Conservation (phyloP, 1,140 invertebrate species). For the Pentalonia nigronervosa region DNA sequence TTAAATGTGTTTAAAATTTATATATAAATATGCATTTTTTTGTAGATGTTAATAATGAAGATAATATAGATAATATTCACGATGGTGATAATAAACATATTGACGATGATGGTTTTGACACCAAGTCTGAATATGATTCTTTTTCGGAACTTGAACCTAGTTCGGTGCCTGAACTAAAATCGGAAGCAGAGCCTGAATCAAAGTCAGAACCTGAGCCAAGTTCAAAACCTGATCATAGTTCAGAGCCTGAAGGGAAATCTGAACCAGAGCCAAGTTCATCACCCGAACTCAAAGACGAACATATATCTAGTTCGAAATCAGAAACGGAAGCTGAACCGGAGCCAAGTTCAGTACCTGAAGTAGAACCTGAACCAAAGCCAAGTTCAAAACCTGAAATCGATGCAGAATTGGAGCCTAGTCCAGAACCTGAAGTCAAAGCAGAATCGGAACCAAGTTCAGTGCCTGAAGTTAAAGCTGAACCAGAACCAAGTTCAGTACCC, state of each 20-base stretch:
- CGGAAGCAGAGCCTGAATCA: constrained; percentile 60
- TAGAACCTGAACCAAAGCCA: constrained; percentile 60
- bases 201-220: constrained; percentile 32
- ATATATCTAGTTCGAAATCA: constrained; percentile 62
- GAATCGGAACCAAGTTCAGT: constrained; percentile 59
- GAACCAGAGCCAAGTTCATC: constrained; percentile 62
- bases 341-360: constrained; percentile 61
- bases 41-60: neutral
- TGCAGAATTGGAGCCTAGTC: constrained; percentile 62
- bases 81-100: constrained; percentile 63
- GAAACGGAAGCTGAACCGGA: constrained; percentile 62
- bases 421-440: constrained; percentile 62
- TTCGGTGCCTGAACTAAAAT: constrained; percentile 62
- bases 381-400: constrained; percentile 60
- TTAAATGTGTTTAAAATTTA: neutral
- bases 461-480: constrained; percentile 60
- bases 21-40: neutral
- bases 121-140: constrained; percentile 48
- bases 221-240: constrained; percentile 62
- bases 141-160: constrained; percentile 61
- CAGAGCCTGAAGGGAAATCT: constrained; percentile 59
- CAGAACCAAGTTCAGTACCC: constrained; percentile 62
- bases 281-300: constrained; percentile 59
- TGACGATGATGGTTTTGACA: constrained; percentile 64
- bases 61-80: constrained; percentile 20